A percentile compares a stretch with the other conserved stretches of the same genome.
Conservation (phyloP, 1,140 invertebrate species). For the Eciton burchellii region DNA sequence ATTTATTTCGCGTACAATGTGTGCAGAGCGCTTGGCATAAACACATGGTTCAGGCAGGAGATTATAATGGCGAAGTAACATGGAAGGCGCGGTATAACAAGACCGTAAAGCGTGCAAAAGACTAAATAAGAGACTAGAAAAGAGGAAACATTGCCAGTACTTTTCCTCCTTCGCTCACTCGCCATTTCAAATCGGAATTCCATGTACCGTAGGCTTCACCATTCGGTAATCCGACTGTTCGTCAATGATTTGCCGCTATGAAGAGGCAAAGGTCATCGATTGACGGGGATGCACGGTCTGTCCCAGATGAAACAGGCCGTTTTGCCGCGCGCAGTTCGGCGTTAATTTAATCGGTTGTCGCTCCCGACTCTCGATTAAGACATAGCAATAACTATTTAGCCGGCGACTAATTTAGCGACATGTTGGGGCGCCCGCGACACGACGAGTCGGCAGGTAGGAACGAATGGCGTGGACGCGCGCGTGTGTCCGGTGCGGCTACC, state of each 20-base stretch:
- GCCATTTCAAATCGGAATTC: too few species aligned
- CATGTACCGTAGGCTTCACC: too few species aligned
- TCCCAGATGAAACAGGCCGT: too few species aligned
- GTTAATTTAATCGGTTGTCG: constrained; percentile 64
- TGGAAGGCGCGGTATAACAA: neutral
- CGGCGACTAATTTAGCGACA: constrained; percentile 56
- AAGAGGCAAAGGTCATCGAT: too few species aligned
- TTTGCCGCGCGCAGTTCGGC: constrained; percentile 8
- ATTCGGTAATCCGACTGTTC: too few species aligned
- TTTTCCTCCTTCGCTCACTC: too few species aligned
- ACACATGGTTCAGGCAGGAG: neutral
- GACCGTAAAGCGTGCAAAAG: neutral
- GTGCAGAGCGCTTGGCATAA: neutral
- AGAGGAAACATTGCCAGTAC: too few species aligned
- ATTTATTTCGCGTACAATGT: constrained; percentile 4
- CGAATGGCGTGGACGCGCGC: neutral
- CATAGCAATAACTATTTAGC: constrained; percentile 63
- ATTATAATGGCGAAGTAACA: neutral
- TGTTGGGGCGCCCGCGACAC: constrained; percentile 18
- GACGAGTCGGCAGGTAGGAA: constrained; percentile 62
- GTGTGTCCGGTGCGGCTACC: constrained; percentile 19
- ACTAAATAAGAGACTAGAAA: neutral
- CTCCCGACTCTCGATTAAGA: constrained; percentile 62
- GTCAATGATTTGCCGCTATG: too few species aligned
- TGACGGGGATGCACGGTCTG: too few species aligned